A percentile compares a stretch with the other conserved stretches of the same genome.
Conservation (phyloP, 2,888 invertebrate species). For the Tipula lateralis region DNA sequence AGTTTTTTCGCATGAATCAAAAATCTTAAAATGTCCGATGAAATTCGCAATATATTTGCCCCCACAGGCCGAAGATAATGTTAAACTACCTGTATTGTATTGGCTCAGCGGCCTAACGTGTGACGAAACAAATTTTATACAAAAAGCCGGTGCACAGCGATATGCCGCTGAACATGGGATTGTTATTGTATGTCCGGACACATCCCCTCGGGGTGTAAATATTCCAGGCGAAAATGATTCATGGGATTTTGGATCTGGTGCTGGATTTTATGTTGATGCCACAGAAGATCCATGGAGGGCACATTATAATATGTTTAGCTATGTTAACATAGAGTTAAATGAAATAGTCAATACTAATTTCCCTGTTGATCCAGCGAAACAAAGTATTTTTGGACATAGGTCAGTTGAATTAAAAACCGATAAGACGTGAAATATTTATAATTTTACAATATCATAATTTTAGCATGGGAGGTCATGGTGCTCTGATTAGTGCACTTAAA, state of each 20-base stretch:
- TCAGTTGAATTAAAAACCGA: slow-evolving; percentile 39
- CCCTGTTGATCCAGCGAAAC: slow-evolving; percentile 54
- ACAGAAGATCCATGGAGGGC: slow-evolving; percentile 84
- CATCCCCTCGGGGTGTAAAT: slow-evolving; percentile 86
- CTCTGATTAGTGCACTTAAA: slow-evolving; percentile 80
- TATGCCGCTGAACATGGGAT: slow-evolving; percentile 82
- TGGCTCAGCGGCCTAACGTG: slow-evolving; percentile 91
- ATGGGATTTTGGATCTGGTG: slow-evolving; percentile 93
- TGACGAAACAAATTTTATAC: slow-evolving; percentile 91
- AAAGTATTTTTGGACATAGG: slow-evolving; percentile 80
- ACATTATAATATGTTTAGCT: slow-evolving; percentile 93
- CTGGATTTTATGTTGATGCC: slow-evolving; percentile 95
- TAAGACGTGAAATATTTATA: not conserved
- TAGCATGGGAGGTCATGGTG: slow-evolving; percentile 99
- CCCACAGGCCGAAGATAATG: slow-evolving; percentile 52
- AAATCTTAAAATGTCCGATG: slow-evolving; percentile 79
- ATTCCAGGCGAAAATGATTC: slow-evolving; percentile 86
- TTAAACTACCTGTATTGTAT: slow-evolving; percentile 76
- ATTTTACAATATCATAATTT: slow-evolving; percentile 33
- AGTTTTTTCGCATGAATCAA: slow-evolving; percentile 74
- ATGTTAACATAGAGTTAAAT: slow-evolving; percentile 83
- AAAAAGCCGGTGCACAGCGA: slow-evolving; percentile 91
- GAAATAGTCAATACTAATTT: slow-evolving; percentile 72
- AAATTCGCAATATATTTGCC: slow-evolving; percentile 90
- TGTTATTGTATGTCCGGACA: slow-evolving; percentile 90